phyloP scores from a whole-genome alignment of 1,140 invertebrate genomes.

The Teleogryllus occipitalis region DNA sequence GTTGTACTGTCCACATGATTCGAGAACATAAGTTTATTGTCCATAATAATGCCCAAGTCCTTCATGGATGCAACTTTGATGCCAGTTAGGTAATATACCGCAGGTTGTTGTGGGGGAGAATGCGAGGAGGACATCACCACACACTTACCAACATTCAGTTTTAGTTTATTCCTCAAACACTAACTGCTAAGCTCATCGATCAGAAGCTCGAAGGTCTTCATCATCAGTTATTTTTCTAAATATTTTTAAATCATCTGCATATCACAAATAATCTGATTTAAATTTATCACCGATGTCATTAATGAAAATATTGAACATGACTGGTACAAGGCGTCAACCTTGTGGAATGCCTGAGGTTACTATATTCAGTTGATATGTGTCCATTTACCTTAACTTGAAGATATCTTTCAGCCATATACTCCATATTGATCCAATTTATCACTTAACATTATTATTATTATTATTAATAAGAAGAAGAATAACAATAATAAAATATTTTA shows the following conservation, averaged over 20 bases:
- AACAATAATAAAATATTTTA: too few species aligned
- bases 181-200: neutral
- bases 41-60: neutral
- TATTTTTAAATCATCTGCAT: neutral
- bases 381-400: too few species aligned
- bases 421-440: too few species aligned
- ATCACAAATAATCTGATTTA: neutral
- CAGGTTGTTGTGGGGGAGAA: neutral
- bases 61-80: neutral
- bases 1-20: neutral
- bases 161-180: neutral
- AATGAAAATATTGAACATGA: neutral
- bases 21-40: neutral
- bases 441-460: too few species aligned
- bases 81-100: neutral
- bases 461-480: too few species aligned
- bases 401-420: too few species aligned
- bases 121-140: neutral
- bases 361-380: too few species aligned
- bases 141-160: neutral
- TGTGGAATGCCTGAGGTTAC: too few species aligned
- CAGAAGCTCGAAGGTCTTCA: neutral
- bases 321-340: too few species aligned
- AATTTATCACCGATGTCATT: neutral
- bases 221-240: neutral